Evolutionary conservation across 2,113 vertebrate genomes (phyloP), one percentile per base, ranked within the genome.

Genomic region (Xyliphius kryptos): DNA sequence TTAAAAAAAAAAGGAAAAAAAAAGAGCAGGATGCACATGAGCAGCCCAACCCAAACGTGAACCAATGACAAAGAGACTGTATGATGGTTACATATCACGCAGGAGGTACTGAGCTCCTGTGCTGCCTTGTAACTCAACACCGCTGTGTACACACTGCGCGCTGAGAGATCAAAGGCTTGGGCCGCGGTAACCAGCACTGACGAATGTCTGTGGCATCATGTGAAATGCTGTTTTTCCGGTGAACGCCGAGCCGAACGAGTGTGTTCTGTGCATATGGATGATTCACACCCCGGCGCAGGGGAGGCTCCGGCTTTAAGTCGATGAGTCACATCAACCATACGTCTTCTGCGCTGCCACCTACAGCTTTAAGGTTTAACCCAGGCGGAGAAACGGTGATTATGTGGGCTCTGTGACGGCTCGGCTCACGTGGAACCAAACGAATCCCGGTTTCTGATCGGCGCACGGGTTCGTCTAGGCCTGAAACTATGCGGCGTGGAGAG

Each of bases 311-410:
- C 79, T 84, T 82, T 61, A 77, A 79, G 76, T 77, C 73, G 74
- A 77, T 87, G 86, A 89, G 78, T 89, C 86, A 89, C 77, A 75
- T 82, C 82, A 78, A 71, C 80, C 78, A 79, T 61, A 79, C 54
- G 76, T 77, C 76, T n/a, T 53, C 68, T 55, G 68, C 70, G 66
- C 63, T 69, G 44, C 54, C 26, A 32, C 26, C 26, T 32, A 32
- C 26, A 61, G 67, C 55, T 75, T 71, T 79, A 84, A 81, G 80
- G 79, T 83, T 82, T 77, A 80, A 77, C 70, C 47, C 74, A 72
- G 75, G 70, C 74, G 68, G 59, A 65, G 58, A 76, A 77, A 77
- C 56, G 63, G 59, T 47, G 66, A 74, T 66, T 64, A 69, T 74
- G 76, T 69, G 26, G 13, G 43, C 14, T 46, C 43, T 13, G 49